Conservation (phyloP, 2,797 vertebrate genomes). For the Poliocrania exsul region DNA sequence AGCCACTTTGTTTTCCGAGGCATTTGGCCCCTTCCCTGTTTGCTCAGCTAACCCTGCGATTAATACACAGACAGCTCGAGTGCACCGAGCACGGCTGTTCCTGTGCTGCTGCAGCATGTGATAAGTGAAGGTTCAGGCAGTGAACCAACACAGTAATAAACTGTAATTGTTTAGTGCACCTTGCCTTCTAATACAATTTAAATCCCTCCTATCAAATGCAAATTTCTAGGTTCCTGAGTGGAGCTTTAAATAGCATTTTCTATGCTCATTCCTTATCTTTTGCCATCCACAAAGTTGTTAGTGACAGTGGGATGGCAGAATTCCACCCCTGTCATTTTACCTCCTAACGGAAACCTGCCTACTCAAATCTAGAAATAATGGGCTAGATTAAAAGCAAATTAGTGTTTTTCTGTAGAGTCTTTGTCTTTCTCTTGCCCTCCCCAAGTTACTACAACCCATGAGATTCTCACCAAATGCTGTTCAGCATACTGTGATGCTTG, state of each 20-base stretch:
- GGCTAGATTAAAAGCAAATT: slow-evolving; percentile 40
- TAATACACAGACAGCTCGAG: neutral
- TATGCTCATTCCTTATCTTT: slow-evolving; percentile 49
- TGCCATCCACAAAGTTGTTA: slow-evolving; percentile 57
- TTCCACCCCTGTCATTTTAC: neutral
- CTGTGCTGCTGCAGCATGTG: slow-evolving; percentile 21
- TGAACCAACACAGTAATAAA: slow-evolving; percentile 62
- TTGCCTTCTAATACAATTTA: slow-evolving; percentile 66
- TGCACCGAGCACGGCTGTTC: neutral
- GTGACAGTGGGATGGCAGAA: slow-evolving; percentile 34
- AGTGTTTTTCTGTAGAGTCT: slow-evolving; percentile 10
- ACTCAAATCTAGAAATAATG: slow-evolving; percentile 39
- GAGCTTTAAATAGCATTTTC: slow-evolving; percentile 54
- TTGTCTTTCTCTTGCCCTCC: neutral
- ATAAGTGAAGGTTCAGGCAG: slow-evolving; percentile 60
- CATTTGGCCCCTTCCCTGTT: neutral
- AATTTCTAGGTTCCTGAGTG: slow-evolving; percentile 54
- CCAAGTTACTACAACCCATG: neutral
- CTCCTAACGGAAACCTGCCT: slow-evolving; percentile 52
- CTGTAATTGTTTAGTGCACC: slow-evolving; percentile 72
- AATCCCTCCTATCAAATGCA: slow-evolving; percentile 72
- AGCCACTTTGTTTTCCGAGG: neutral
- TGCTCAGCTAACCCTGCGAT: slow-evolving; percentile 6
- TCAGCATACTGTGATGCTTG: slow-evolving; percentile 1
- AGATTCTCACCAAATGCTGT: slow-evolving; percentile 2